Conservation (phyloP, 2,113 vertebrate species). For the Clarias macrocephalus region DNA sequence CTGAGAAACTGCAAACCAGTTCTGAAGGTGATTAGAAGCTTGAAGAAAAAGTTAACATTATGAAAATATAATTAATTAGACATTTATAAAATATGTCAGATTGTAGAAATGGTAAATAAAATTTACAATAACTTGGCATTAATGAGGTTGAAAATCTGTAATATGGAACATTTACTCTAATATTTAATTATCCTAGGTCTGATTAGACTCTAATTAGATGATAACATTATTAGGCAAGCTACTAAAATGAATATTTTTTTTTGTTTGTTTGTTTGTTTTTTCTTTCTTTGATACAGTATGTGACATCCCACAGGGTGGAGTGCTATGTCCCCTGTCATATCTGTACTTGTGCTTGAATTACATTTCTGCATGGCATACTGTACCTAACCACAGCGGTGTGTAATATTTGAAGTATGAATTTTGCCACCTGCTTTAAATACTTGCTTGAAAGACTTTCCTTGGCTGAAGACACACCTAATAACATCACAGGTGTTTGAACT, state of each 20-base stretch:
- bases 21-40: not conserved
- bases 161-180: not conserved
- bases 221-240: not conserved
- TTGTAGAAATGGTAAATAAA: not conserved
- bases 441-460: too few species aligned
- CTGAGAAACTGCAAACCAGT: not conserved
- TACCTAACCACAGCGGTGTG: too few species aligned
- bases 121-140: not conserved
- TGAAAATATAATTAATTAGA: not conserved
- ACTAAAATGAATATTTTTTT: not conserved
- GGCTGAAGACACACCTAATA: too few species aligned
- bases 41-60: not conserved
- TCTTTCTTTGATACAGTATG: too few species aligned
- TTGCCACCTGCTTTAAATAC: too few species aligned
- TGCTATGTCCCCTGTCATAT: not conserved
- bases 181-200: not conserved
- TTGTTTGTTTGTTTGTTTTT: too few species aligned
- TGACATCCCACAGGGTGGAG: not conserved
- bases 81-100: not conserved
- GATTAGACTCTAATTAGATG: conserved; percentile 14
- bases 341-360: too few species aligned
- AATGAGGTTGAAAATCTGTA: not conserved
- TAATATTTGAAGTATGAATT: too few species aligned
- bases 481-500: too few species aligned
- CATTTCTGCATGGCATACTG: too few species aligned